Evolutionary conservation across 2,888 invertebrate species (phyloP).

Genomic region (Seira musarum): DNA sequence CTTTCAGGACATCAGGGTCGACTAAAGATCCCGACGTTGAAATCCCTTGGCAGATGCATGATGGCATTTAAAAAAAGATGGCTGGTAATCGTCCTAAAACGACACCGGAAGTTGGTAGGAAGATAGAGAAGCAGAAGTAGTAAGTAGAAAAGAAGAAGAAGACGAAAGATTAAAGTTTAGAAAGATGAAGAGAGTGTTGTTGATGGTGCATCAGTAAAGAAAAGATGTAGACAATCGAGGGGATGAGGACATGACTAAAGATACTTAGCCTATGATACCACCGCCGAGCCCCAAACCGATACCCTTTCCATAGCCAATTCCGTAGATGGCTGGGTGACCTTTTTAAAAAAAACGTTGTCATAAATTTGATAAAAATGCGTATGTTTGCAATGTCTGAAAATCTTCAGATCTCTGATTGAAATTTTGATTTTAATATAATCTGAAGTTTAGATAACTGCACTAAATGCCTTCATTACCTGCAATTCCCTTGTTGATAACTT

Average conservation of each 20-base stretch:
- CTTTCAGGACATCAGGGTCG: too few relatives aligned
- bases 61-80: not conserved
- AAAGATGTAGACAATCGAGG: not conserved
- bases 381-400: not conserved
- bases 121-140: not conserved
- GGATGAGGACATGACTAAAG: too few relatives aligned
- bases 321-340: slow-evolving; percentile 7
- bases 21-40: too few relatives aligned
- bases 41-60: too few relatives aligned
- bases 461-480: not conserved
- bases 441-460: too few relatives aligned
- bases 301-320: not conserved
- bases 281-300: not conserved
- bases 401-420: not conserved
- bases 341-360: not conserved
- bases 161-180: not conserved
- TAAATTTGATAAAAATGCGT: too few relatives aligned
- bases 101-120: not conserved
- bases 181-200: not conserved
- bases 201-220: not conserved
- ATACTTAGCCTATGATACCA: not conserved
- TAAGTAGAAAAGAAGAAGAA: not conserved
- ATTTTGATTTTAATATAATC: too few relatives aligned
- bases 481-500: slow-evolving; percentile 50
- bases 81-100: not conserved